Percentiles rank a stretch among this genome's conserved stretches.
phyloP scores from a whole-genome alignment of 2,888 invertebrate species.

The Philereme transversata region DNA sequence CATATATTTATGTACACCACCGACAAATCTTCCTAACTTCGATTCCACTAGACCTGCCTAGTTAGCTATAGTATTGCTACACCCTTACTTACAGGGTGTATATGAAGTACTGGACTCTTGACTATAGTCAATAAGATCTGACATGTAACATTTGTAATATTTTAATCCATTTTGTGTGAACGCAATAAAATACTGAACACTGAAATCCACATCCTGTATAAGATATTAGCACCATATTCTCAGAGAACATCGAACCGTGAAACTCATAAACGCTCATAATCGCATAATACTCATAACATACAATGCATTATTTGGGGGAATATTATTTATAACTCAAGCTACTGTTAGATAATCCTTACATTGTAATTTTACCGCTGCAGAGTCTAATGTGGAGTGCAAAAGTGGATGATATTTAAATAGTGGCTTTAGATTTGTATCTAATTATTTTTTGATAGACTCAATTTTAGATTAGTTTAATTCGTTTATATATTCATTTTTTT shows the following conservation, averaged over 20 bases:
- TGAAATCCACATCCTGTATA: slow-evolving; percentile 27
- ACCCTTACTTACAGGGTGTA: too few relatives aligned
- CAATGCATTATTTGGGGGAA: slow-evolving; percentile 22
- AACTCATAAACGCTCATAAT: slow-evolving; percentile 27
- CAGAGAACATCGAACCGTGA: slow-evolving; percentile 29
- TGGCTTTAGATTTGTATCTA: neutral
- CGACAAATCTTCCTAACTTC: neutral
- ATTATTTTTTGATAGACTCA: too few relatives aligned
- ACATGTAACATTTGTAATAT: too few relatives aligned
- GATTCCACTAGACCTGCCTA: too few relatives aligned
- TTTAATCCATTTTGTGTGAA: too few relatives aligned
- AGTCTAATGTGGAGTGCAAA: neutral
- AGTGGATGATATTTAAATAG: neutral
- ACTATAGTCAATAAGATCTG: too few relatives aligned
- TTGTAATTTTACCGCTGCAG: slow-evolving; percentile 17
- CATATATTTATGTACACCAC: too few relatives aligned
- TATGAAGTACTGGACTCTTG: too few relatives aligned
- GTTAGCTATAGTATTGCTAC: too few relatives aligned
- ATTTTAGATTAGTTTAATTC: too few relatives aligned
- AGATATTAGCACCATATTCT: slow-evolving; percentile 36
- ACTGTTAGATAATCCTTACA: slow-evolving; percentile 14
- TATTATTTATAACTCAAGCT: slow-evolving; percentile 20
- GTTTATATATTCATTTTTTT: too few relatives aligned
- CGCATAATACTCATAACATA: slow-evolving; percentile 29
- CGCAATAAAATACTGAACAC: too few relatives aligned